Conservation (phyloP, 2,888 invertebrate species). For the Drosophila prolongata region DNA sequence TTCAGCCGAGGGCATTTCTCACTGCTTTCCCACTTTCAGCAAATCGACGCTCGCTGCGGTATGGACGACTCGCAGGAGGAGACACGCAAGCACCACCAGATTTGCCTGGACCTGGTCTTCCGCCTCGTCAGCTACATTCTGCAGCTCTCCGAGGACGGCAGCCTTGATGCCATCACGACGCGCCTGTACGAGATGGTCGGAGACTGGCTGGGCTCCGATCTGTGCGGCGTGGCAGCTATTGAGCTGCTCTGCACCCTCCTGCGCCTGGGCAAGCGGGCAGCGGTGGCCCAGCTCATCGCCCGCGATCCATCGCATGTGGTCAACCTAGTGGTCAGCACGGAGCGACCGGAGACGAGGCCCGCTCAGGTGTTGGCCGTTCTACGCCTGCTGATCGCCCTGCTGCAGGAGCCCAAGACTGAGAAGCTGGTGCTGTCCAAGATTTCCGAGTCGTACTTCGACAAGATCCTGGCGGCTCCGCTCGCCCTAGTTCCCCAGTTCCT, state of each 20-base stretch:
- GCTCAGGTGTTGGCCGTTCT: slow-evolving; percentile 75
- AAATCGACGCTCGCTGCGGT: slow-evolving; percentile 62
- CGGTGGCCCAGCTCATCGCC: slow-evolving; percentile 67
- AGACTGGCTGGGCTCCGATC: slow-evolving; percentile 79
- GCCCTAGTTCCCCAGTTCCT: slow-evolving; percentile 70
- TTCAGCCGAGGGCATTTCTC: background rate
- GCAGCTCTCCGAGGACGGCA: slow-evolving; percentile 65
- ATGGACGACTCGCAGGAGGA: slow-evolving; percentile 81
- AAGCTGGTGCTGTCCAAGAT: slow-evolving; percentile 82
- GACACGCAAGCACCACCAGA: slow-evolving; percentile 76
- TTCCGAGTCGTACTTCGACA: slow-evolving; percentile 83
- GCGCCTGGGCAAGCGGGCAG: slow-evolving; percentile 61
- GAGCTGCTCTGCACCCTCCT: slow-evolving; percentile 74
- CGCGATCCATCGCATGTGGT: slow-evolving; percentile 73
- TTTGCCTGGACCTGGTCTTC: slow-evolving; percentile 78
- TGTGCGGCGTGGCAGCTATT: slow-evolving; percentile 79
- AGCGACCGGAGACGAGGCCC: slow-evolving; percentile 73
- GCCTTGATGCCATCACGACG: slow-evolving; percentile 79
- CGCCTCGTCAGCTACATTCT: slow-evolving; percentile 76
- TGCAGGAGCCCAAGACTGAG: slow-evolving; percentile 80
- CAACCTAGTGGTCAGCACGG: slow-evolving; percentile 74
- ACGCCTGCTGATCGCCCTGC: slow-evolving; percentile 71
- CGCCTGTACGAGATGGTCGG: slow-evolving; percentile 77
- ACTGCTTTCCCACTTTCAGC: slow-evolving; percentile 49
- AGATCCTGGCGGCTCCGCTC: slow-evolving; percentile 78